Evolutionary conservation across 2,113 vertebrate genomes (phyloP), one percentile per base, ranked within the genome.

Genomic region (Pungitius pungitius): DNA sequence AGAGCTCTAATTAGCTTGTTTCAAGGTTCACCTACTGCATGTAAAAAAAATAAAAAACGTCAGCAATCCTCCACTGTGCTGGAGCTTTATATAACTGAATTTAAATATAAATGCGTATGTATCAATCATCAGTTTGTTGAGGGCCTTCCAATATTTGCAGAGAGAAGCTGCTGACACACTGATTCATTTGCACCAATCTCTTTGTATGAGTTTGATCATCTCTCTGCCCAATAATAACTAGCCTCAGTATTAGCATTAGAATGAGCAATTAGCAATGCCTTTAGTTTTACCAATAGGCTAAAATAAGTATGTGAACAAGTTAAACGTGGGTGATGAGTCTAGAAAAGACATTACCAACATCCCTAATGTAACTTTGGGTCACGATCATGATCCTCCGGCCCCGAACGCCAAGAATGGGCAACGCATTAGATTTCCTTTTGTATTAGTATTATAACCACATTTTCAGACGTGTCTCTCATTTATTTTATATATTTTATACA

Each of bases 1-100:
- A 87, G 76, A 91, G 80, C 78, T 78, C 65, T 91, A 91, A 93
- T 93, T 85, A 91, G 87, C 82, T 88, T 84, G 78, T 85, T 89
- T 89, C 87, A 87, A 81, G 87, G 90, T 90, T 87, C 81, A 88
- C 55, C 76, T 80, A 9, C 86, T 83, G 78, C 84, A 60, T 87
- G 86, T 73, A 51, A 35, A 69, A 51, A 81, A 90, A 22, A 22
- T n/a, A 35, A 57, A 18, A n/a, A n/a, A 52, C 66, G 63, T 66
- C 42, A 5, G 45, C 54, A 0, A 40, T 43, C 55, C 24, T 2
- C 11, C 59, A 10, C 49, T 40, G 51, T 73, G 61, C 66, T 69
- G 47, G 18, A 82, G 69, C 56, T 71, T 68, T 63, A 64, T 83
- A 54, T 60, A 58, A 6, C 60, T 51, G 27, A 56, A 58, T 56